Evolutionary conservation across 2,113 vertebrate genomes (phyloP).

Genomic region (zebrafish (Danio rerio)): GRCz12tu NC_133180.1:33871501-33872000

Average conservation of each 20-base stretch:
- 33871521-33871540: neutral
- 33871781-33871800: neutral
- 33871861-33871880: neutral
- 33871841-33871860: neutral
- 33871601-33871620: slow-evolving; percentile 81
- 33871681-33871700: slow-evolving; percentile 98
- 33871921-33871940: neutral
- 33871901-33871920: neutral
- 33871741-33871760: neutral
- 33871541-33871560: too few species aligned
- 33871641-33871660: slow-evolving; percentile 98
- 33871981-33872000: neutral
- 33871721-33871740: neutral
- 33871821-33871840: neutral
- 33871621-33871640: slow-evolving; percentile 99
- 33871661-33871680: slow-evolving; percentile 99
- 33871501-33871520: neutral
- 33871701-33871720: slow-evolving; percentile 89
- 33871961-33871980: neutral
- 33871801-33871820: neutral
- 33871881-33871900: neutral
- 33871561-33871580: too few species aligned
- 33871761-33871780: neutral
- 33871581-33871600: neutral
- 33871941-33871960: neutral